Base-by-base conservation (phyloP, 1,140 invertebrate genomes). In the Ips typographus region DNA sequence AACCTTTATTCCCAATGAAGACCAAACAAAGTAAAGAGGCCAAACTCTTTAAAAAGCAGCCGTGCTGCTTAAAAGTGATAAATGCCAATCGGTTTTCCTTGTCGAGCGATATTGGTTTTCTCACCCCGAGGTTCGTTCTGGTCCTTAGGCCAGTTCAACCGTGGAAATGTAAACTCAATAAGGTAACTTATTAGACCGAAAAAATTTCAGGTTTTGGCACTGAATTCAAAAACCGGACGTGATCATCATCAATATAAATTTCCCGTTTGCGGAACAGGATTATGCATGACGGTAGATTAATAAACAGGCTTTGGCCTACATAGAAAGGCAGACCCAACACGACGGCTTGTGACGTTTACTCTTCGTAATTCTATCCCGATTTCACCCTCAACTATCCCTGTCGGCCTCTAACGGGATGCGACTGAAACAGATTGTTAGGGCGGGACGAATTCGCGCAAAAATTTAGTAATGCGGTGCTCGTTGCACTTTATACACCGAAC, bases 381-480 rank as follows among this genome's bases (percentile, higher is more conserved):
- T 41, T 66, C 38, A n/a, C 55, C 38, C 53, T 59, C 37, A 65
- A 40, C 49, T 65, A 7, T 7, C 52, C 41, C 52, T 71, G 56
- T 42, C 55, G 68, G 36, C 62, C 68, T 70, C 62, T 65, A 64
- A 51, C 69, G 69, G 56, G 47, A 59, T 43, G 43, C 65, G 52
- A 39, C 36, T 6, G 38, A 70, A 70, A 55, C 70, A 68, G 49
- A 51, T 55, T 59, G 59, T 55, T 68, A 61, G 71, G 73, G 73
- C 66, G 73, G 71, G 65, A 63, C 66, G 39, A 61, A 47, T 62
- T 63, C 57, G 63, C 58, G 61, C 61, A 65, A 63, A 67, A 66
- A 65, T 68, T 72, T 75, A 77, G 76, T 77, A 75, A 77, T 74
- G 76, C 76, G 75, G 71, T 71, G 71, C 44, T 67, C 68, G 66